These are phyloP conservation scores for Pharmacophagus antenor DNA, from an alignment of 2,888 invertebrate species.

Conservation along the genomic window DNA sequence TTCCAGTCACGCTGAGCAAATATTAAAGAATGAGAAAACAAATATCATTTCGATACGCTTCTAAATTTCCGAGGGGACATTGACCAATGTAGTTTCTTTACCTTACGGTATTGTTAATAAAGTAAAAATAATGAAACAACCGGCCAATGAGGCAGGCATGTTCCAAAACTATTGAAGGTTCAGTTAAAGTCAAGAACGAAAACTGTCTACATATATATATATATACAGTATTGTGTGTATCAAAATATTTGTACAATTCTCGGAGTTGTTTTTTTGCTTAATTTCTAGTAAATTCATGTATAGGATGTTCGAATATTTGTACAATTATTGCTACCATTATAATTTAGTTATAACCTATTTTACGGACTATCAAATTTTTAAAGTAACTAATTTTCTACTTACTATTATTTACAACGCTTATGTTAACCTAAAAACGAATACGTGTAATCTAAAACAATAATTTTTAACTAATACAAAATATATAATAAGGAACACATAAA, in stretches of 20 bases:
- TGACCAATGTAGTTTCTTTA: not conserved
- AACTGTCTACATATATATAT: not conserved
- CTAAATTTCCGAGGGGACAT: not conserved
- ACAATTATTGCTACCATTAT: not conserved
- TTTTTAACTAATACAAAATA: too few relatives aligned
- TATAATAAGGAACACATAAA: too few relatives aligned
- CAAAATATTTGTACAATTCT: not conserved
- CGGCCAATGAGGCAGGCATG: not conserved
- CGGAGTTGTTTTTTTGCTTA: not conserved
- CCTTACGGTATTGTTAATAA: too few relatives aligned
- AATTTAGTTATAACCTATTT: not conserved
- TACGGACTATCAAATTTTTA: not conserved
- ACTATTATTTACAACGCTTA: not conserved
- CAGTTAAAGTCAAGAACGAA: too few relatives aligned
- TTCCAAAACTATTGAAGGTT: not conserved
- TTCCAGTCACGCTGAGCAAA: not conserved
- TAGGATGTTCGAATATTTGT: not conserved
- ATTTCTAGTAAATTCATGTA: not conserved
- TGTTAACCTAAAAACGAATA: too few relatives aligned
- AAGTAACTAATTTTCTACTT: not conserved
- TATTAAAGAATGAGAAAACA: not conserved
- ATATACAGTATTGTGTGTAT: not conserved
- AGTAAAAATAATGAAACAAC: not conserved
- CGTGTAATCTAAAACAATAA: too few relatives aligned
- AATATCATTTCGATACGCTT: not conserved